Evolutionary conservation across 2,797 vertebrate genomes (phyloP).

Genomic region (Mustela erminea): DNA sequence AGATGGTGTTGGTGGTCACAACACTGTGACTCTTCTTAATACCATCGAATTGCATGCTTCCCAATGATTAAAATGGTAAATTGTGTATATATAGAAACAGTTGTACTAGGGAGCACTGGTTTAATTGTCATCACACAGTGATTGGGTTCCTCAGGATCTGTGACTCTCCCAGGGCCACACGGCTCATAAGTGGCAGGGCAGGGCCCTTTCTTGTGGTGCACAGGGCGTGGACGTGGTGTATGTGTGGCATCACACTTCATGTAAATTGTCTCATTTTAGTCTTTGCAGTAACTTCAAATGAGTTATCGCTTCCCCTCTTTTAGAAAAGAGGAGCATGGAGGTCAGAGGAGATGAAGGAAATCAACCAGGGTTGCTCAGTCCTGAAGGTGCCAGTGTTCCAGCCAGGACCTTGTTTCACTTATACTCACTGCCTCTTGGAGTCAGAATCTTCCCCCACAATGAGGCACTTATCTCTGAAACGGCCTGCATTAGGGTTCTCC

Average conservation of each 20-base stretch:
- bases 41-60: background rate
- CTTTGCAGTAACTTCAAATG: background rate
- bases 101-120: accelerated
- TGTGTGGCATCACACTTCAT: background rate
- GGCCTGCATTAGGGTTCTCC: background rate
- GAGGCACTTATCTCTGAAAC: background rate
- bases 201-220: background rate
- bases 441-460: background rate
- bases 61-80: background rate
- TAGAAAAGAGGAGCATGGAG: background rate
- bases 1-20: background rate
- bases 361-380: accelerated
- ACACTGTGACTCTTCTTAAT: background rate
- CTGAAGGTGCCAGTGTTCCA: background rate
- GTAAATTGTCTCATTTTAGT: background rate
- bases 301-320: accelerated
- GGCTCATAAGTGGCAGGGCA: background rate
- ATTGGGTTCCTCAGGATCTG: background rate
- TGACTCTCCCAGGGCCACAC: background rate
- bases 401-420: background rate
- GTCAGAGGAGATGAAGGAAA: background rate
- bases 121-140: background rate
- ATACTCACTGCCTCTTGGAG: background rate
- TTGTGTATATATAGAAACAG: background rate
- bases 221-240: background rate